These are phyloP conservation scores for Eristalis pertinax DNA, from an alignment of 2,888 invertebrate species.

Conservation along the genomic window DNA sequence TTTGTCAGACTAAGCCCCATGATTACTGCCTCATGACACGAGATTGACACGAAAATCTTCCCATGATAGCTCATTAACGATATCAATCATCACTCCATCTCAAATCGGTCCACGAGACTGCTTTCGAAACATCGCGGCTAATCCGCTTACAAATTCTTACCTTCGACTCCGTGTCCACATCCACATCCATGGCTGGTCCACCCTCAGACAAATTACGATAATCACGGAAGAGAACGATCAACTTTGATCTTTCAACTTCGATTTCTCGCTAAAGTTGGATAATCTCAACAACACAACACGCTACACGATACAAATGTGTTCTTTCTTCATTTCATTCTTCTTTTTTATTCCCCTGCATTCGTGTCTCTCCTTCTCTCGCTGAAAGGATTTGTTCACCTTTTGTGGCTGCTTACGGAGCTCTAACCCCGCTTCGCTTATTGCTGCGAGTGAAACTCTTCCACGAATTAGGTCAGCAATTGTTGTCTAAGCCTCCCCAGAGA, in stretches of 20 bases:
- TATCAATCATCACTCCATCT: conserved; percentile 72
- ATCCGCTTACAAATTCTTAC: conserved; percentile 50
- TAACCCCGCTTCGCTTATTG: conserved; percentile 4
- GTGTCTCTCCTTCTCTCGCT: conserved; percentile 44
- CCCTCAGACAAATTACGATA: conserved; percentile 63
- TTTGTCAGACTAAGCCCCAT: conserved; percentile 69
- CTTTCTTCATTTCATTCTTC: conserved; percentile 25
- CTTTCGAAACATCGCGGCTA: conserved; percentile 63
- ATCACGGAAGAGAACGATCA: conserved; percentile 71
- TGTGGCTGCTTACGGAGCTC: conserved; percentile 28
- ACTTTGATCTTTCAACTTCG: conserved; percentile 72
- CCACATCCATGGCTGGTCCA: background rate
- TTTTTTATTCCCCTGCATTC: background rate
- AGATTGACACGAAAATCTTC: conserved; percentile 71
- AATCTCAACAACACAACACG: conserved; percentile 59
- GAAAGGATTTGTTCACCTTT: conserved; percentile 71
- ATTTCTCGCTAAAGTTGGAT: conserved; percentile 71
- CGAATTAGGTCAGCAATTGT: conserved; percentile 72
- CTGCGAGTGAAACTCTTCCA: conserved; percentile 69
- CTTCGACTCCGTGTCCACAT: background rate
- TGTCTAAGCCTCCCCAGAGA: conserved; percentile 45
- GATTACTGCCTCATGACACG: conserved; percentile 66
- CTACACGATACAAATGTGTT: conserved; percentile 66
- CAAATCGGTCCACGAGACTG: conserved; percentile 58
- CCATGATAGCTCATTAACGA: conserved; percentile 72